A percentile compares a stretch with the other conserved stretches of the same genome.
Conservation (phyloP, 2,113 vertebrate species). For the Amphilophus citrinellus region DNA sequence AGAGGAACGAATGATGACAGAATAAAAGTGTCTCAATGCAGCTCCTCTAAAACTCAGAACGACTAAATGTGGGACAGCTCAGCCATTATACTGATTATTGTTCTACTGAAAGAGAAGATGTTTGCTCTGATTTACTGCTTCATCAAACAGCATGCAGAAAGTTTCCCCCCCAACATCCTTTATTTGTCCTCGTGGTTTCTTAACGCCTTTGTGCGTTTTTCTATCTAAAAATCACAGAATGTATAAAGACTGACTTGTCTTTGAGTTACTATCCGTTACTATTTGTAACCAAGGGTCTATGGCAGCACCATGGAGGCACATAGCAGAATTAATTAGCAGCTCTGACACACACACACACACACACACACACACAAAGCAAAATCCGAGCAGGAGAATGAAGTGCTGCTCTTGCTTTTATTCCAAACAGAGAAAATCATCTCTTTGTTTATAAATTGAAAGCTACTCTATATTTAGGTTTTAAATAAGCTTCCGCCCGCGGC, state of each 20-base stretch:
- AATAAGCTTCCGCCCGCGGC: conserved; percentile 29
- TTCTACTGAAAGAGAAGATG: conserved; percentile 14
- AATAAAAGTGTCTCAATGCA: background rate
- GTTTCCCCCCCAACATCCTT: background rate
- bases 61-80: conserved; percentile 13
- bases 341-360: background rate
- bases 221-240: background rate
- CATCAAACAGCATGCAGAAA: background rate
- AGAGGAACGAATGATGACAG: background rate
- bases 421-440: background rate
- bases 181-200: background rate
- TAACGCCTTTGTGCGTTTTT: background rate
- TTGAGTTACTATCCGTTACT: background rate
- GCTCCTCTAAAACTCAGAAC: background rate
- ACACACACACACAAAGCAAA: background rate
- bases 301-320: background rate
- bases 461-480: conserved; percentile 27
- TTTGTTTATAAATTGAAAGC: background rate
- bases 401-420: background rate
- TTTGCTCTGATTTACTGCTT: background rate
- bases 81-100: conserved; percentile 21
- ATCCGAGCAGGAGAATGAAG: background rate
- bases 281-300: background rate
- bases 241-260: background rate
- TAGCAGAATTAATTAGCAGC: background rate